phyloP scores from a whole-genome alignment of 2,888 invertebrate species.

The Craniophora ligustri region DNA sequence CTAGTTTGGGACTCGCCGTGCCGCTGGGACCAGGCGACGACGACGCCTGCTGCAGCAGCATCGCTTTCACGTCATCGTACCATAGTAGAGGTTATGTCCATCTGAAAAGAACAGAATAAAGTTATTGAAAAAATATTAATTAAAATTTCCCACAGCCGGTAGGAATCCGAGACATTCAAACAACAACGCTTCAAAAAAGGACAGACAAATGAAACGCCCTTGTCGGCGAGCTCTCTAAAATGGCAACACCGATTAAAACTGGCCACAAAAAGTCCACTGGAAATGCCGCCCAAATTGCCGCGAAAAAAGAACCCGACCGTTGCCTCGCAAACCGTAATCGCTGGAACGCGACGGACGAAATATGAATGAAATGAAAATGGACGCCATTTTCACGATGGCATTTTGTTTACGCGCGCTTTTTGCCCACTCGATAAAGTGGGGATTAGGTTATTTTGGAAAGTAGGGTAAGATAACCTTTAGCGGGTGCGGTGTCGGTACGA shows the following conservation, averaged over 20 bases:
- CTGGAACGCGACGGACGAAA: slow-evolving; percentile 73
- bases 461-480: slow-evolving; percentile 54
- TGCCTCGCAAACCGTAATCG: slow-evolving; percentile 76
- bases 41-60: slow-evolving; percentile 87
- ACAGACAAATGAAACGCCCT: slow-evolving; percentile 68
- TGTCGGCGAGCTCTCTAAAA: slow-evolving; percentile 68
- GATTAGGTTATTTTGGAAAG: slow-evolving; percentile 64
- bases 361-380: slow-evolving; percentile 78
- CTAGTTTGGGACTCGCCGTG: slow-evolving; percentile 81
- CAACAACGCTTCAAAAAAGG: slow-evolving; percentile 61
- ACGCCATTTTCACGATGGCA: slow-evolving; percentile 70
- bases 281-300: slow-evolving; percentile 78
- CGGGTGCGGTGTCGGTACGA: slow-evolving; percentile 36
- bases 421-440: slow-evolving; percentile 55
- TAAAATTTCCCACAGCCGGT: slow-evolving; percentile 28
- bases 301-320: slow-evolving; percentile 72
- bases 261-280: slow-evolving; percentile 78
- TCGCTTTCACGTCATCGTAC: slow-evolving; percentile 83
- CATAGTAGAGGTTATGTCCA: slow-evolving; percentile 67
- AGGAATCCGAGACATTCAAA: slow-evolving; percentile 45
- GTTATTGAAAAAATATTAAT: slow-evolving; percentile 38
- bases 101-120: slow-evolving; percentile 65
- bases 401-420: slow-evolving; percentile 70
- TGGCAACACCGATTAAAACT: slow-evolving; percentile 85
- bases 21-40: slow-evolving; percentile 86